Base-by-base conservation (phyloP, 2,113 vertebrate species). In the Tauraco erythrolophus region DNA sequence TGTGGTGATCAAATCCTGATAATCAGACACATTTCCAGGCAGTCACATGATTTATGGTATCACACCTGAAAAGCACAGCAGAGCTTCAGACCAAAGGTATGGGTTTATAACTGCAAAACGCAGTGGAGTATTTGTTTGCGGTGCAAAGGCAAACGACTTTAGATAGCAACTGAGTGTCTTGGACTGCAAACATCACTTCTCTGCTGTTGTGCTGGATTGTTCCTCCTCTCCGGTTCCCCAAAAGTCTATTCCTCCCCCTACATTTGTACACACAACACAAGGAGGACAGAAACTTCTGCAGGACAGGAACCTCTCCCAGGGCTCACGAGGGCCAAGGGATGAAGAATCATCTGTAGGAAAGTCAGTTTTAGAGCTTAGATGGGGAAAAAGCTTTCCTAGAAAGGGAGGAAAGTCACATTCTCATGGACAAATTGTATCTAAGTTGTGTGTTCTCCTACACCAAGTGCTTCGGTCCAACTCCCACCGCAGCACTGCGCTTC, bases 171-270 rank as follows among this genome's bases (percentile, higher is more conserved):
- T 1, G 8, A 19, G 19, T 1, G 4, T 19, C 58, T 39, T 4
- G 9, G 28, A 4, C 50, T 33, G 27, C 41, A 58, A 48, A 27
- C 18, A 2, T 3, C 2, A 7, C 5, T 80, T 28, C 56, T 81
- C n/a, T 43, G 51, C 18, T 48, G 7, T 5, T 2, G 9, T 21
- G 45, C 46, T 41, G 43, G 69, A 10, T 50, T 30, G 6, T 72
- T 86, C 39, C 62, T 69, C 57, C 39, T 56, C 77, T 51, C 28
- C 2, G 0, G 12, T 7, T 48, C n/a, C 31, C 19, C 56, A 65
- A 23, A 33, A 46, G 28, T 27, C 37, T 3, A 2, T 12, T 57
- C 14, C 23, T 0, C 16, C 10, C 14, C 13, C 17, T 13, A 1
- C 1, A 10, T 27, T 30, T 41, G 33, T 9, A 41, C 33, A 37